Conservation (phyloP, 1,140 invertebrate species). For the Hirudo medicinalis region DNA sequence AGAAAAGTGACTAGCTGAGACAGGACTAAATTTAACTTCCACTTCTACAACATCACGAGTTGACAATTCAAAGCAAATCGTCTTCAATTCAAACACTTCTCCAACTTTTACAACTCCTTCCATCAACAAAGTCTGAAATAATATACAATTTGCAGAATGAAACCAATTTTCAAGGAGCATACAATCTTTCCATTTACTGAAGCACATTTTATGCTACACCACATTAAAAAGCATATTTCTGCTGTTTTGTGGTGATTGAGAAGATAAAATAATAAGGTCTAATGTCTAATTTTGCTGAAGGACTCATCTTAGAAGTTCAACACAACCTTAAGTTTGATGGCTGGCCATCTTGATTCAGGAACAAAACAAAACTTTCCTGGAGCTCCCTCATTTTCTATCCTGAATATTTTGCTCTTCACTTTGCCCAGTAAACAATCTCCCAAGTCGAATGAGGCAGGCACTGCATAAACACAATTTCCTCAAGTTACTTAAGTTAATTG, state of each 20-base stretch:
- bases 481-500: background rate
- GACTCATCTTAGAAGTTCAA: background rate
- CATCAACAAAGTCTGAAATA: conserved; percentile 30
- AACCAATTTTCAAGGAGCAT: background rate
- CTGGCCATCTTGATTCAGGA: conserved; percentile 34
- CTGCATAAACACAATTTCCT: conserved; percentile 23
- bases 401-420: conserved; percentile 32
- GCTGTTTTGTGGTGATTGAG: too few species aligned
- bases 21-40: conserved; percentile 36
- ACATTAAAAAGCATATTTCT: background rate
- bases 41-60: conserved; percentile 31
- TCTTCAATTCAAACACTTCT: conserved; percentile 36
- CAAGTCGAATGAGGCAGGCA: conserved; percentile 34
- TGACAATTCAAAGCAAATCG: conserved; percentile 35
- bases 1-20: conserved; percentile 27
- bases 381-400: conserved; percentile 38
- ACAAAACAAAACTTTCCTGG: conserved; percentile 38
- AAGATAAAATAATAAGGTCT: background rate
- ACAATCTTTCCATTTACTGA: background rate
- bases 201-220: too few species aligned
- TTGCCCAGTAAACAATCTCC: conserved; percentile 38
- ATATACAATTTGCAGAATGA: conserved; percentile 18
- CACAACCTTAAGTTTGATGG: conserved; percentile 38
- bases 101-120: conserved; percentile 29
- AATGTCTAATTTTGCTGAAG: background rate